A percentile compares a stretch with the other conserved stretches of the same genome.
Conservation (phyloP, 2,797 vertebrate genomes). For the Coregonus ussuriensis region DNA sequence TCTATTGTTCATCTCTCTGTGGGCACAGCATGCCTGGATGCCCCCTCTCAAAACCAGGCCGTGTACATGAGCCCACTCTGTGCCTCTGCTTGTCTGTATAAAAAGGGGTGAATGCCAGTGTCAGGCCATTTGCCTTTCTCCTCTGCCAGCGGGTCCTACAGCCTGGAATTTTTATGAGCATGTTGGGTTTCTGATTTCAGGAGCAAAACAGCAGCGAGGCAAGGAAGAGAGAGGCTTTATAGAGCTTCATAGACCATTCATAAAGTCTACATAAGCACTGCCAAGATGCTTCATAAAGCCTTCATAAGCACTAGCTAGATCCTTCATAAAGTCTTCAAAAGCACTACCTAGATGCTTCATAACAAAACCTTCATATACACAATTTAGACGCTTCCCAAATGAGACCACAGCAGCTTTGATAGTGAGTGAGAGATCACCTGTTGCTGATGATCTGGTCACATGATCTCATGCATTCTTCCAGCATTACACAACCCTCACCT, state of each 20-base stretch:
- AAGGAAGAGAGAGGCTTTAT: background rate
- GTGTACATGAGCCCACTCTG: constrained; percentile 47
- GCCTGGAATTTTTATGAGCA: constrained; percentile 75
- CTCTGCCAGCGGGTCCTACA: constrained; percentile 44
- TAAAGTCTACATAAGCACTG: background rate
- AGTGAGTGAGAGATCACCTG: background rate
- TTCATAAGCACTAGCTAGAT: background rate
- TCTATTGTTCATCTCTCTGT: constrained; percentile 42
- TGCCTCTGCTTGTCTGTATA: constrained; percentile 25
- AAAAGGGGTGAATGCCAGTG: constrained; percentile 52
- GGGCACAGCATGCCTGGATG: constrained; percentile 58
- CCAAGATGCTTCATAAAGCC: background rate
- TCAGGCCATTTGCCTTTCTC: constrained; percentile 53
- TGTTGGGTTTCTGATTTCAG: constrained; percentile 54
- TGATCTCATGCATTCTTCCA: constrained; percentile 39
- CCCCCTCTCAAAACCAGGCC: constrained; percentile 48
- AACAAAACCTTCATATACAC: background rate
- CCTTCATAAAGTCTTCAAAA: background rate
- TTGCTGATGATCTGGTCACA: constrained; percentile 18
- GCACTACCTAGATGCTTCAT: background rate
- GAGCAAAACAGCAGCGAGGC: constrained; percentile 13
- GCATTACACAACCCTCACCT: constrained; percentile 19
- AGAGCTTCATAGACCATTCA: constrained; percentile 3
- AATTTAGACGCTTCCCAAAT: background rate
- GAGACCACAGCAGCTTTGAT: background rate